These are phyloP conservation scores for Sarcophaga rosellei DNA, from an alignment of 2,888 invertebrate genomes.

Conservation along the genomic window DNA sequence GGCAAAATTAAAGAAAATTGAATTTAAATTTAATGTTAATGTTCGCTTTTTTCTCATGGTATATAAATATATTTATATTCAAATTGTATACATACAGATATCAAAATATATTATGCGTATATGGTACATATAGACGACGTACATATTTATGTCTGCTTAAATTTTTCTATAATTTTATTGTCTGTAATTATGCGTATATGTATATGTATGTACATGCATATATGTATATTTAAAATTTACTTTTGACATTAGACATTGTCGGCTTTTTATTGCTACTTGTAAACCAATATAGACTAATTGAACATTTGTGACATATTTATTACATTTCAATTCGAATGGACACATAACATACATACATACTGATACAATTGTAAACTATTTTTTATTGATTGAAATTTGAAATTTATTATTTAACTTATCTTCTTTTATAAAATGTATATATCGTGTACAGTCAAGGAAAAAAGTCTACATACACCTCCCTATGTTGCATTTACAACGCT, in stretches of 20 bases:
- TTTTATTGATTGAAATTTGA: too few species aligned
- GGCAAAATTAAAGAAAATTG: too few species aligned
- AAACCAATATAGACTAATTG: constrained; percentile 38
- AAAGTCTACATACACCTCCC: too few species aligned
- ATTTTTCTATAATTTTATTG: constrained; percentile 33
- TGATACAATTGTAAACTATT: too few species aligned
- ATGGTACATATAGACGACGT: not conserved
- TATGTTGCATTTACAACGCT: too few species aligned
- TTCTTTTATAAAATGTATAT: not conserved
- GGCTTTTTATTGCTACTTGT: constrained; percentile 33
- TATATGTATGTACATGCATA: not conserved
- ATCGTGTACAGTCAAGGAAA: not conserved
- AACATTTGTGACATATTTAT: constrained; percentile 43
- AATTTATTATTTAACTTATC: not conserved
- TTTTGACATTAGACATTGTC: constrained; percentile 42
- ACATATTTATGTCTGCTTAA: not conserved
- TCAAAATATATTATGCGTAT: too few species aligned
- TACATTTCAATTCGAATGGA: constrained; percentile 3
- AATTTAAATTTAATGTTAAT: too few species aligned
- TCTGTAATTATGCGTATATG: constrained; percentile 26
- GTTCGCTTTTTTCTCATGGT: too few species aligned
- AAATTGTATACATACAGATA: too few species aligned
- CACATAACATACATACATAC: not conserved
- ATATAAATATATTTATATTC: too few species aligned
- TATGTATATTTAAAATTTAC: constrained; percentile 11